Evolutionary conservation across 2,797 vertebrate species (phyloP), one percentile per base, ranked within the genome.

Genomic region (Pseudomugil tenellus): DNA sequence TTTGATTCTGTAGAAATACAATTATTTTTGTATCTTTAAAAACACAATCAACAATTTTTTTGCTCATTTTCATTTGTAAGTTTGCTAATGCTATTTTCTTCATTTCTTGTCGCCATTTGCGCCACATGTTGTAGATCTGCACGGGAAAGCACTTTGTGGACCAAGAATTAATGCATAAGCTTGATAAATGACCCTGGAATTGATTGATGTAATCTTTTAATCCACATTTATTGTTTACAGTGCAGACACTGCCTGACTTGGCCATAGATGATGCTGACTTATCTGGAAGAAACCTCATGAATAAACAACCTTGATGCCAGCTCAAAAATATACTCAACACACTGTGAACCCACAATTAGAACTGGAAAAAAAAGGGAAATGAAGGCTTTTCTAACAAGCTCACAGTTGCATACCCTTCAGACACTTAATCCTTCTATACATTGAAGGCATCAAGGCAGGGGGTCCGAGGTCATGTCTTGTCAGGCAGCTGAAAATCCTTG

Each of bases 121-220:
- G 72, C 67, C 35, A 66, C 6, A 64, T 51, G 66, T 13, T 28
- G 13, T 4, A 1, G 1, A 25, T n/a, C 10, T 26, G 43, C 6
- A 31, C 0, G 31, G 56, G 3, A 32, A 70, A 68, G 34, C 11
- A 2, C 26, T 37, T 49, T 13, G n/a, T 51, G 17, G n/a, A 58
- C 8, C 28, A 23, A 61, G 58, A 66, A 62, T 19, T 26, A 10
- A 11, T 60, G 48, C 56, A 67, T 51, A 71, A 71, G 61, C 39
- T 28, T 74, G 65, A 81, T 43, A 64, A 31, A 81, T 60, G 21
- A 26, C 23, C 31, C 3, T 10, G 8, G 60, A 43, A 81, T 68
- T 59, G 49, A 82, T 63, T 51, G 48, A 55, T 54, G 39, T 58
- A 75, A 82, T 84, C 58, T 74, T 80, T 87, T 70, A 67, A 84